Evolutionary conservation across 1,140 invertebrate species (phyloP).

Genomic region (Plectrocnemia conspersa): DNA sequence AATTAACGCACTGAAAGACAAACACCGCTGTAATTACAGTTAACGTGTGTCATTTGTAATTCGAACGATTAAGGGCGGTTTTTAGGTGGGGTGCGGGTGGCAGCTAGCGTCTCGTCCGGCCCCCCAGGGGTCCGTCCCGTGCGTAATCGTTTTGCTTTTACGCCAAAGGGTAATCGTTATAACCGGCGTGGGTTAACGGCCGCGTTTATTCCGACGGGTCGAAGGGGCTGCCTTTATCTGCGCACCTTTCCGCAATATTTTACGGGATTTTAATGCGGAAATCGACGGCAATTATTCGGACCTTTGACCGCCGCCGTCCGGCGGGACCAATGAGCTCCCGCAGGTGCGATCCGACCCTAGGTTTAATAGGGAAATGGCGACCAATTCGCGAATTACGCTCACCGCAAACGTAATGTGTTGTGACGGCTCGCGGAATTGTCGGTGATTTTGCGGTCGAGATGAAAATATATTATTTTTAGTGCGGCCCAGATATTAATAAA

Average conservation of each 20-base stretch:
- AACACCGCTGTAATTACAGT: slow-evolving; percentile 11
- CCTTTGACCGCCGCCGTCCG: slow-evolving; percentile 25
- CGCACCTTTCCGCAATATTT: slow-evolving; percentile 32
- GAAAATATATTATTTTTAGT: no score
- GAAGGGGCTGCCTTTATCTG: slow-evolving; percentile 22
- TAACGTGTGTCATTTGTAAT: slow-evolving; percentile 28
- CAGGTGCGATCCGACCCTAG: not conserved
- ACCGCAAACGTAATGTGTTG: no score
- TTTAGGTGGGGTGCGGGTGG: not conserved
- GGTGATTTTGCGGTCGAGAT: no score
- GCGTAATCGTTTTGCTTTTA: slow-evolving; percentile 7
- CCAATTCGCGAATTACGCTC: not conserved
- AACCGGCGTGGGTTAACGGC: slow-evolving; percentile 30
- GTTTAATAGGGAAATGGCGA: not conserved
- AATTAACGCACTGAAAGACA: slow-evolving; percentile 25
- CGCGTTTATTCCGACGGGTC: slow-evolving; percentile 28
- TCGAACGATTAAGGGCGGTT: slow-evolving; percentile 16
- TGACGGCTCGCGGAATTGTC: no score
- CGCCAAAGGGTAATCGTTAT: slow-evolving; percentile 34
- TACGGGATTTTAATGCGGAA: slow-evolving; percentile 35
- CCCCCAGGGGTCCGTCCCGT: not conserved
- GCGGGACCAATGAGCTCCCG: not conserved
- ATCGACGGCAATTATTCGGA: slow-evolving; percentile 31
- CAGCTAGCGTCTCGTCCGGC: not conserved
- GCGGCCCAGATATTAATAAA: no score